Evolutionary conservation across 2,888 invertebrate genomes (phyloP).

Genomic region (Heliconius charithonia): DNA sequence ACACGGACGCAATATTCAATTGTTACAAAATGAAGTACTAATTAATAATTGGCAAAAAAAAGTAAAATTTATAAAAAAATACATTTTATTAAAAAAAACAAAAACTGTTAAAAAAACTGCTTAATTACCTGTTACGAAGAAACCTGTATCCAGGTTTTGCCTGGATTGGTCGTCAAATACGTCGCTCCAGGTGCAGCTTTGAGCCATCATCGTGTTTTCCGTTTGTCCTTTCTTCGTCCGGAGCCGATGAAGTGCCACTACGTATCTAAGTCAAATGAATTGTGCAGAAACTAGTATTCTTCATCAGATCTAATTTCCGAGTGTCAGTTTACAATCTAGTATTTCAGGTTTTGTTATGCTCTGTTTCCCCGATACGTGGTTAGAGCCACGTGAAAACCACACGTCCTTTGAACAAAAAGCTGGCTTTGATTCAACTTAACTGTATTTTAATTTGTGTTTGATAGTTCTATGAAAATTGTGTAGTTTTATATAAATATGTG

Average conservation of each 20-base stretch:
- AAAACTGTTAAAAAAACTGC: not conserved
- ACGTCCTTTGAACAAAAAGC: constrained; percentile 41
- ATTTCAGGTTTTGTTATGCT: constrained; percentile 61
- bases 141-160: constrained; percentile 54
- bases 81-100: too few relatives aligned
- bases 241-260: constrained; percentile 33
- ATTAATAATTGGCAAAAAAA: not conserved
- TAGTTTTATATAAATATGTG: not conserved
- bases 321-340: constrained; percentile 56
- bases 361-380: constrained; percentile 56
- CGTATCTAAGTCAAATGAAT: constrained; percentile 41
- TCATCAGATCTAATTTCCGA: constrained; percentile 44
- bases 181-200: constrained; percentile 58
- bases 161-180: constrained; percentile 57
- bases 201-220: constrained; percentile 28
- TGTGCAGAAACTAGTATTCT: constrained; percentile 36
- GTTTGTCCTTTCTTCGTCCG: not conserved
- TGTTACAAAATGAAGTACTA: not conserved
- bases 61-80: not conserved
- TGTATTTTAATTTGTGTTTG: constrained; percentile 10
- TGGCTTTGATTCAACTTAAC: constrained; percentile 24
- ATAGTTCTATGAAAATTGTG: not conserved
- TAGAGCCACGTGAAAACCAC: constrained; percentile 44
- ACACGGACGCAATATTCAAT: not conserved
- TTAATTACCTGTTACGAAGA: constrained; percentile 58